Percentiles rank a stretch among this genome's conserved stretches.
These are phyloP conservation scores for Lacerta viridis DNA, from an alignment of 2,797 vertebrate species.

Conservation along the genomic window DNA sequence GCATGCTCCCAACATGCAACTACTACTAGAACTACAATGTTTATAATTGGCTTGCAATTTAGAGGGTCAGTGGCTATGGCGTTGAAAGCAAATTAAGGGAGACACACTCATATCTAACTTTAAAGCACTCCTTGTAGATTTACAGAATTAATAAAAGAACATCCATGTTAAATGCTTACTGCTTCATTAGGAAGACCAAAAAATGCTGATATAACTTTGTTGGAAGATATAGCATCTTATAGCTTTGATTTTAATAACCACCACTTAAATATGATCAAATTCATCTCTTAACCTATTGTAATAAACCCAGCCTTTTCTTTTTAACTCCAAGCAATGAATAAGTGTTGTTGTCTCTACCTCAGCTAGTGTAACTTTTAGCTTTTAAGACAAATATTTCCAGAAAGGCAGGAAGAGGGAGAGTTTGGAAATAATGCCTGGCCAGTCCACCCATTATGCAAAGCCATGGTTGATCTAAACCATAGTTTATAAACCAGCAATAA, in stretches of 20 bases:
- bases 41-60: slow-evolving; percentile 74
- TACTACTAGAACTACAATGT: slow-evolving; percentile 72
- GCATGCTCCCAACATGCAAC: slow-evolving; percentile 72
- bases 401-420: background rate
- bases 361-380: background rate
- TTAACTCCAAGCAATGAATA: background rate
- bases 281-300: background rate
- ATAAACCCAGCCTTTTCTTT: background rate
- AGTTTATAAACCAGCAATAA: too few relatives aligned
- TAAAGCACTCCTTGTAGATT: slow-evolving; percentile 52
- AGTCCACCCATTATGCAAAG: too few relatives aligned
- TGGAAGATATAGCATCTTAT: background rate
- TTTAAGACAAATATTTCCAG: background rate
- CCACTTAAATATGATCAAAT: slow-evolving; percentile 8
- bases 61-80: slow-evolving; percentile 70
- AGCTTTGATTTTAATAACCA: slow-evolving; percentile 28
- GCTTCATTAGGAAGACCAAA: slow-evolving; percentile 29
- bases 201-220: slow-evolving; percentile 38
- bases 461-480: too few relatives aligned
- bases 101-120: slow-evolving; percentile 56
- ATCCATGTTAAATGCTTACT: slow-evolving; percentile 7
- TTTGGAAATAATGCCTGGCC: background rate
- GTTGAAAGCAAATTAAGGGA: slow-evolving; percentile 68
- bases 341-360: background rate
- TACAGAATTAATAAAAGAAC: slow-evolving; percentile 45